These are phyloP conservation scores for Amyelois transitella DNA, from an alignment of 1,140 invertebrate species.

Conservation along the genomic window DNA sequence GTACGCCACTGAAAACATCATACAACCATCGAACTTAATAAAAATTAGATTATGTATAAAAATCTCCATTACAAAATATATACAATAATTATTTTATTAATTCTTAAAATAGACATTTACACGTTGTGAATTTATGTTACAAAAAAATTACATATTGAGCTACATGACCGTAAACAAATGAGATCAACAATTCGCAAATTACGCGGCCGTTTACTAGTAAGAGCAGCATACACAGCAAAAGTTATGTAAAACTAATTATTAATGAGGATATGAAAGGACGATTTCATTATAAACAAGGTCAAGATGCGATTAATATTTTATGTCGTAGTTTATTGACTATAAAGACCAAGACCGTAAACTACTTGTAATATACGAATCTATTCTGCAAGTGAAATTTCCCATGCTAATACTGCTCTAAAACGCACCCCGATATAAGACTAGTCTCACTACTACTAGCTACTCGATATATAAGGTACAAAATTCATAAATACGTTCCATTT, in stretches of 20 bases:
- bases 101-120: constrained; percentile 58
- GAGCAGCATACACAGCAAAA: not conserved
- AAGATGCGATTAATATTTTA: not conserved
- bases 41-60: constrained; percentile 63
- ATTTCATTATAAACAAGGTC: too few relatives aligned
- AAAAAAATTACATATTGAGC: constrained; percentile 68
- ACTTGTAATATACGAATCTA: too few relatives aligned
- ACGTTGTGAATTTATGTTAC: constrained; percentile 51
- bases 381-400: too few relatives aligned
- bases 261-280: too few relatives aligned
- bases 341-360: too few relatives aligned
- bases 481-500: not conserved
- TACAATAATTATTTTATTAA: constrained; percentile 54
- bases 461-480: not conserved
- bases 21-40: constrained; percentile 50
- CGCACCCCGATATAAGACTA: not conserved
- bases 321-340: not conserved
- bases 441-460: not conserved
- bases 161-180: constrained; percentile 67
- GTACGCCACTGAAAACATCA: constrained; percentile 56
- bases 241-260: not conserved
- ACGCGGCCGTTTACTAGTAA: not conserved
- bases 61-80: constrained; percentile 66
- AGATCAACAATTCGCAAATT: constrained; percentile 67
- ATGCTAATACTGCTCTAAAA: not conserved